Base-by-base conservation (phyloP, 2,888 invertebrate genomes). In the Dorcus parallelipipedus region DNA sequence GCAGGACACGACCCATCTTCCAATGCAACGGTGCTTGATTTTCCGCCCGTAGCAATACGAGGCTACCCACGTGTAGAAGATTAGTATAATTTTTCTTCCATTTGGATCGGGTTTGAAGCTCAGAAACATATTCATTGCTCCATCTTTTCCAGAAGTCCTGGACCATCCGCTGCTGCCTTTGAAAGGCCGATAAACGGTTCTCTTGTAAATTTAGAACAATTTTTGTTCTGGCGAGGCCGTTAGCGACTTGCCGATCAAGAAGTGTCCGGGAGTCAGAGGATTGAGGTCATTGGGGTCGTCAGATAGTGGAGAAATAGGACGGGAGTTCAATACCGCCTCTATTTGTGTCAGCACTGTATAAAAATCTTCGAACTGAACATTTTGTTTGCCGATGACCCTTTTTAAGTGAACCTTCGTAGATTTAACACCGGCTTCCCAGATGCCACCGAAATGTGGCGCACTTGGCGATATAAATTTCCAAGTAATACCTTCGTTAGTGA, bases 371-470 rank as follows among this genome's bases (percentile, higher is more conserved):
- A 59, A 71, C 1, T 65, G 71, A 3, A 73, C 48, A 7, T 53
- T 56, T 6, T 54, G 40, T 23, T 64, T 64, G 0, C 70, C 69
- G 8, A 69, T 52, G 1, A 71, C 60, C n/a, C 69, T 61, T 20
- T 59, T 56, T 38, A 75, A 55, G 62, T 72, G 71, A 52, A 52
- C 54, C 59, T 76, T 76, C 4, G 67, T 55, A 0, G 67, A 67
- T 52, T 70, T 73, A 4, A 74, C 67, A 3, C 67, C 71, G 3
- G 71, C 68, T 56, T 76, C 76, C 72, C 72, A 73, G n/a, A 74
- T 26, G 6, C 75, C 73, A 8, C 74, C 74, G 49, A 71, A 69
- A 49, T 73, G 66, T 2, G 72, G 73, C 3, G 69, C 63, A 14
- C 48, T 26, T 6, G 73, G 62, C 1, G 71, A 70, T 41, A 67